These are phyloP conservation scores for Deroplatys truncata DNA, from an alignment of 2,888 invertebrate species.

Conservation along the genomic window DNA sequence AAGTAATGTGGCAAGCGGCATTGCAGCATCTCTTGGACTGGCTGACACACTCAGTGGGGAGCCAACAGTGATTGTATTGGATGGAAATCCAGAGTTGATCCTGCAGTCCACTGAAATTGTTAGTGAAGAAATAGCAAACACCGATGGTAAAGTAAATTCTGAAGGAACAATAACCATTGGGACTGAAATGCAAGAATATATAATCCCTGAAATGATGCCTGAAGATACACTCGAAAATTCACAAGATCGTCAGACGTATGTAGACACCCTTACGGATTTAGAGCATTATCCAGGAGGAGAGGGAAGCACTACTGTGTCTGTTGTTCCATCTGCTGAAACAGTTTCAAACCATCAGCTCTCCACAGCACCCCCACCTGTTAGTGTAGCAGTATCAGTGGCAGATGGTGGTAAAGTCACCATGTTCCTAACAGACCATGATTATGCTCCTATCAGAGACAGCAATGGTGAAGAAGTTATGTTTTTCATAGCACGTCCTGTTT, in stretches of 20 bases:
- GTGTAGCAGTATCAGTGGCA: conserved; percentile 14
- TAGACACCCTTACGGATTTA: not conserved
- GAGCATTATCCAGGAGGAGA: conserved; percentile 38
- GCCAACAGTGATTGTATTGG: conserved; percentile 46
- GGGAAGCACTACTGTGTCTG: not conserved
- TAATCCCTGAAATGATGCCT: conserved; percentile 37
- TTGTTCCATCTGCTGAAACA: not conserved
- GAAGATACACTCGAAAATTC: conserved; percentile 16
- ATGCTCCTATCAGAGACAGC: conserved; percentile 34
- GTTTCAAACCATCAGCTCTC: conserved; percentile 17
- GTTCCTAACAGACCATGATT: conserved; percentile 58
- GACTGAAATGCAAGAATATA: conserved; percentile 36
- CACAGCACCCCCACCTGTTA: conserved; percentile 18
- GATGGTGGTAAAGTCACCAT: conserved; percentile 53
- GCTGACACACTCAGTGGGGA: conserved; percentile 40
- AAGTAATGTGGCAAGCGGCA: conserved; percentile 53
- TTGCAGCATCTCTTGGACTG: conserved; percentile 54
- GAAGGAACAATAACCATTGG: conserved; percentile 32
- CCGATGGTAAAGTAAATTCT: conserved; percentile 29
- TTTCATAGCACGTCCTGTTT: conserved; percentile 17
- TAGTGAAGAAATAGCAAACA: conserved; percentile 32
- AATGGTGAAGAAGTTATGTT: conserved; percentile 22
- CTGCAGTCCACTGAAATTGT: conserved; percentile 41
- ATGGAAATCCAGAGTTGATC: conserved; percentile 55
- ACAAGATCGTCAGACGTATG: conserved; percentile 30